Percentiles rank a stretch among this genome's conserved stretches.
These are phyloP conservation scores for Tympanuchus pallidicinctus DNA, from an alignment of 2,113 vertebrate genomes.

Conservation along the genomic window DNA sequence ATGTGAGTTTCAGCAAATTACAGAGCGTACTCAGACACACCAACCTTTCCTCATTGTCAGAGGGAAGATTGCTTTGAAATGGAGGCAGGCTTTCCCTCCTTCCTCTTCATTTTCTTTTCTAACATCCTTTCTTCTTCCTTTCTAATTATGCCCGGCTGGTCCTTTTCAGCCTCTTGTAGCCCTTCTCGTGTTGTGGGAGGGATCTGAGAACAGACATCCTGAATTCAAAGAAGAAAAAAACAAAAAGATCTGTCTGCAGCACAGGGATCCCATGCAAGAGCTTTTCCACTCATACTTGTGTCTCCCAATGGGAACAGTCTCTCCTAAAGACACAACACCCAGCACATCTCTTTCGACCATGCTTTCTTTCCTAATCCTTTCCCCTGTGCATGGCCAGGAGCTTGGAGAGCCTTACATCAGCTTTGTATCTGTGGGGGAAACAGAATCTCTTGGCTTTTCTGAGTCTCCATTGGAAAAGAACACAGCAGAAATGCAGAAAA, in stretches of 20 bases:
- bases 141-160: conserved; percentile 28
- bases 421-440: background rate
- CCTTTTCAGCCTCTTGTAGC: background rate
- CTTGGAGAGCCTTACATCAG: background rate
- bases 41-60: background rate
- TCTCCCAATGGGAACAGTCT: background rate
- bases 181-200: background rate
- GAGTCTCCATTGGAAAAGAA: accelerated
- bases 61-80: conserved; percentile 38
- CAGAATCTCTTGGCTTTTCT: background rate
- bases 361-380: accelerated
- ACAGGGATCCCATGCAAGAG: background rate
- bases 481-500: background rate
- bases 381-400: background rate
- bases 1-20: conserved; percentile 51
- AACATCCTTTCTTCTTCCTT: background rate
- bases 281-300: background rate
- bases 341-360: accelerated
- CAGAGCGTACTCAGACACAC: background rate
- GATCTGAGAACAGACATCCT: background rate
- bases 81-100: conserved; percentile 8
- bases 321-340: no score
- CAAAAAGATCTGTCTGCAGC: background rate
- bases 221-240: background rate
- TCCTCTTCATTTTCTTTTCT: conserved; percentile 9